These are phyloP conservation scores for Salminus brasiliensis DNA, from an alignment of 2,113 vertebrate species.

Conservation along the genomic window DNA sequence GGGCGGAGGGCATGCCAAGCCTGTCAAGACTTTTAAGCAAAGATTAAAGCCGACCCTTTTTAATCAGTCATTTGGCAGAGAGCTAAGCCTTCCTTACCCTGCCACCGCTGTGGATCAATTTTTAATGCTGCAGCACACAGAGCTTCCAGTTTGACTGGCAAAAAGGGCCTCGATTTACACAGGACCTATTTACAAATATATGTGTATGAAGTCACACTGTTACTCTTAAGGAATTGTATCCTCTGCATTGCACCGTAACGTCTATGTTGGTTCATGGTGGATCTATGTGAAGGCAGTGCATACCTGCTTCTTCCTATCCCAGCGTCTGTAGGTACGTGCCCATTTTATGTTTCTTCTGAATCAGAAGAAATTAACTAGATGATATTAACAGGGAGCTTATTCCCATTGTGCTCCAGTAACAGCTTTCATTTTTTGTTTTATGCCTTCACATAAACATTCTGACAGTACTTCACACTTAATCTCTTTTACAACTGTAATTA, in stretches of 20 bases:
- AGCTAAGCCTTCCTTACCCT: conserved; percentile 78
- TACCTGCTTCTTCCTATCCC: background rate
- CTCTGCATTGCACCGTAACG: background rate
- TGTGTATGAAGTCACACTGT: background rate
- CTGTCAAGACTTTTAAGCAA: conserved; percentile 81
- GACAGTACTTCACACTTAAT: too few relatives aligned
- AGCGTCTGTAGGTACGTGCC: background rate
- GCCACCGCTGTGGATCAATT: conserved; percentile 77
- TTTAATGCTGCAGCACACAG: conserved; percentile 78
- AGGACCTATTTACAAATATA: conserved; percentile 79
- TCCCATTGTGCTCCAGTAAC: too few relatives aligned
- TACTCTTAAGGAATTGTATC: background rate
- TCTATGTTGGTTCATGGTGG: background rate
- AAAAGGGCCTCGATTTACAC: conserved; percentile 78
- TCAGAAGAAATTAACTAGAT: too few relatives aligned
- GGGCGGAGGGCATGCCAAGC: conserved; percentile 69
- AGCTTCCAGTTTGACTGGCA: conserved; percentile 77
- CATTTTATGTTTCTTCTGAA: background rate
- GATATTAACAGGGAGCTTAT: background rate
- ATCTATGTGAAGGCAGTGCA: background rate
- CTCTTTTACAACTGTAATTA: too few relatives aligned
- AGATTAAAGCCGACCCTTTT: conserved; percentile 84
- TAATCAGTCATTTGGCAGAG: conserved; percentile 82
- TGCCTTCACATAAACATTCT: background rate
- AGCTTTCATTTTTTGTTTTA: background rate